Evolutionary conservation across 2,797 vertebrate species (phyloP).

Genomic region (Microcaecilia unicolor): DNA sequence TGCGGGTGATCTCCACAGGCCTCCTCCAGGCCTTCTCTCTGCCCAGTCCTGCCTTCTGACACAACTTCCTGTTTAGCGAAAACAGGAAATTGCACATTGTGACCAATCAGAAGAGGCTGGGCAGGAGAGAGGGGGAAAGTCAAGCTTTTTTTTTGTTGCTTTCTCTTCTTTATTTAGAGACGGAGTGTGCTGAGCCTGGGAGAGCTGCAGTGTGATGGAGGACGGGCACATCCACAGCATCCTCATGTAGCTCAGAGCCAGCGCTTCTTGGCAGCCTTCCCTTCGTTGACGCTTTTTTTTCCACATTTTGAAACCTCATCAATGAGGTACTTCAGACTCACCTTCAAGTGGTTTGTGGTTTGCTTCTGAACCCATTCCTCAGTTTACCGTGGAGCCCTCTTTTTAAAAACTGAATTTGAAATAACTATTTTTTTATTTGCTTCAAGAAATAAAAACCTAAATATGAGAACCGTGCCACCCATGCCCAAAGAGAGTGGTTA

Average conservation of each 20-base stretch:
- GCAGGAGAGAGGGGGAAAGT: background rate
- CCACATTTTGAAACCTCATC: constrained; percentile 50
- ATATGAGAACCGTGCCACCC: constrained; percentile 49
- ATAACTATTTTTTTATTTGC: constrained; percentile 7
- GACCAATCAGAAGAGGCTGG: background rate
- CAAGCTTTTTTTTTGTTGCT: too few relatives aligned
- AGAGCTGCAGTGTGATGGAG: constrained; percentile 5
- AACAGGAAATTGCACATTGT: too few relatives aligned
- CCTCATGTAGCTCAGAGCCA: background rate
- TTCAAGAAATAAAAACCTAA: background rate
- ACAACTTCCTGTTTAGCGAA: too few relatives aligned
- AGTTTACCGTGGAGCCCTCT: constrained; percentile 31
- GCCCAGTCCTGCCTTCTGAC: too few relatives aligned
- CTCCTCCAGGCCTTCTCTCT: too few relatives aligned
- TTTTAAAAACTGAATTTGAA: constrained; percentile 1
- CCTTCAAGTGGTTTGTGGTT: constrained; percentile 83
- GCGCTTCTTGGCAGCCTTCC: constrained; percentile 2
- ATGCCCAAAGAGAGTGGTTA: constrained; percentile 53
- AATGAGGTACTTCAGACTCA: constrained; percentile 84
- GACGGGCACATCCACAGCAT: background rate
- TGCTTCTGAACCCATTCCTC: constrained; percentile 63
- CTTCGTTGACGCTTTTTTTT: constrained; percentile 41
- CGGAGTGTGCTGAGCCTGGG: constrained; percentile 3
- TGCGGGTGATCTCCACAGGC: too few relatives aligned
- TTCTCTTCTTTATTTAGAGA: constrained; percentile 9